These are phyloP conservation scores for Macrobrachium rosenbergii DNA, from an alignment of 1,140 invertebrate genomes.

Conservation along the genomic window DNA sequence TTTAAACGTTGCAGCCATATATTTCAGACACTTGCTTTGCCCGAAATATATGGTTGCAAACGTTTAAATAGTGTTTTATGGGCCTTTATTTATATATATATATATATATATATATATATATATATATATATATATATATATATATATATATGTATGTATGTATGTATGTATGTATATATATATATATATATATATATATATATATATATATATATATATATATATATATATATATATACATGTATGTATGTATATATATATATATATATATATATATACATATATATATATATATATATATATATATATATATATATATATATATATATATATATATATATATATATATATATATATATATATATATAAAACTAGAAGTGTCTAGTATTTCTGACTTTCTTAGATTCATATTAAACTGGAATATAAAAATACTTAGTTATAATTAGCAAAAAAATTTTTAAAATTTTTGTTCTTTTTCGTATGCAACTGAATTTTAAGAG, in stretches of 20 bases:
- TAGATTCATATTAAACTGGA: too few relatives aligned
- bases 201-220: neutral
- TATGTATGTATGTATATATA: neutral
- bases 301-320: neutral
- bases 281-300: neutral
- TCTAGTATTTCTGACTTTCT: too few relatives aligned
- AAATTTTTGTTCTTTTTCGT: too few relatives aligned
- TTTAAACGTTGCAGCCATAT: too few relatives aligned
- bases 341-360: slow-evolving; percentile 22
- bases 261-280: neutral
- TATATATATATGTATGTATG: neutral
- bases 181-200: neutral
- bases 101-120: slow-evolving; percentile 15
- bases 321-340: slow-evolving; percentile 4
- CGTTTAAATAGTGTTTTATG: too few relatives aligned
- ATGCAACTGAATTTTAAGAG: neutral
- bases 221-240: neutral
- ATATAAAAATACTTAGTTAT: too few relatives aligned
- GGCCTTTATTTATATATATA: neutral
- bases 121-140: slow-evolving; percentile 22
- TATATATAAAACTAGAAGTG: too few relatives aligned
- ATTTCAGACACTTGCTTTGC: too few relatives aligned
- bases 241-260: neutral
- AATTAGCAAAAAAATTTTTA: too few relatives aligned
- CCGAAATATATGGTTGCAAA: too few relatives aligned